Conservation (phyloP, 2,797 vertebrate genomes). For the Urophycis tenuis region DNA sequence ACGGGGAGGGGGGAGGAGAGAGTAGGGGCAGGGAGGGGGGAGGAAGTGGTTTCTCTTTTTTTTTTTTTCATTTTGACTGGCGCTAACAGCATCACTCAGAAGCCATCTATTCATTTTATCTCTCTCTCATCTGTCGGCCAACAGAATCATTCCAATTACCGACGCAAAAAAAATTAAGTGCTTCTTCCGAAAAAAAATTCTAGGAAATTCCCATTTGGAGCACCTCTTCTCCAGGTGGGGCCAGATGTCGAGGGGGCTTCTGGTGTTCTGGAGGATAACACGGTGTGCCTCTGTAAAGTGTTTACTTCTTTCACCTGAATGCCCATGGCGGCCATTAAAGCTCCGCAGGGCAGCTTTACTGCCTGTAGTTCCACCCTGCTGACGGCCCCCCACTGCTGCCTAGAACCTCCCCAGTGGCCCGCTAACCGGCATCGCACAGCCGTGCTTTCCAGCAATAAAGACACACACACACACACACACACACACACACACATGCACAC, state of each 20-base stretch:
- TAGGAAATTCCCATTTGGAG: background rate
- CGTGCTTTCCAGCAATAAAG: background rate
- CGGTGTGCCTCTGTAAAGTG: background rate
- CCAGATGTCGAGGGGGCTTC: background rate
- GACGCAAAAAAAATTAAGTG: background rate
- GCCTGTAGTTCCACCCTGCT: background rate
- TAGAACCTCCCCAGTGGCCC: background rate
- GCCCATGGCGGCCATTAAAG: background rate
- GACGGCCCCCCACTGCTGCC: background rate
- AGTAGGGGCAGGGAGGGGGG: too few relatives aligned
- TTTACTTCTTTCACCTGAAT: background rate
- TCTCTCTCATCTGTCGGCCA: background rate
- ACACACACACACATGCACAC: too few relatives aligned
- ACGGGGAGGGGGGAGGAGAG: too few relatives aligned
- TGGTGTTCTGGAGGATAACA: background rate
- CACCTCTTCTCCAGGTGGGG: background rate
- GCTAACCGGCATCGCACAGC: background rate
- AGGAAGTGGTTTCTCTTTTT: too few relatives aligned
- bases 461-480: background rate
- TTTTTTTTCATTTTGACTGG: too few relatives aligned
- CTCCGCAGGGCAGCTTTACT: background rate
- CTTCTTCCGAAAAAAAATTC: background rate
- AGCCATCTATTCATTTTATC: background rate
- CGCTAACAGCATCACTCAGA: background rate
- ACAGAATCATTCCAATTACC: background rate